Evolutionary conservation across 1,140 invertebrate species (phyloP), one percentile per base, ranked within the genome.

Genomic region (Pogonomyrmex californicus): DNA sequence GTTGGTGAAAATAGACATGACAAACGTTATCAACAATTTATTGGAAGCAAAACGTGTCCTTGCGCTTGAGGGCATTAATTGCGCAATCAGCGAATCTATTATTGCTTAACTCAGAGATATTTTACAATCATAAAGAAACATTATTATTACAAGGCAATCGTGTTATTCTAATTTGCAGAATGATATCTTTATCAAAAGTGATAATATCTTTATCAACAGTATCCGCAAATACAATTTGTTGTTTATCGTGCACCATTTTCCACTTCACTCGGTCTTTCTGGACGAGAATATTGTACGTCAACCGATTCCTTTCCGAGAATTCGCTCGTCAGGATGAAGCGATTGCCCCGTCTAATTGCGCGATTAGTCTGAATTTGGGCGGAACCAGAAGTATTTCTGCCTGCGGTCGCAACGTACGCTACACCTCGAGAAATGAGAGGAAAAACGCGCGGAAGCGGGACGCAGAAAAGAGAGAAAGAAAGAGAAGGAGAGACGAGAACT

Each of bases 301-400:
- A 66, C 63, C 66, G 73, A 89, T 89, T 76, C 70, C 49, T 66
- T 76, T 51, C 38, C 75, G 36, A 23, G 23, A 44, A 76, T 14
- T 86, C 30, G 60, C 44, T 63, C 47, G 70, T 76, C 49, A 73
- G 51, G 68, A 51, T 38, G 85, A 90, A 87, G 58, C 87, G 86
- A 77, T 63, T 56, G 63, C 54, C 65, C 9, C 62, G 66, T 44
- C 88, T 90, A 90, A 90, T 90, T 87, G 88, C 81, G 76, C 76
- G 87, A 90, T 90, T 87, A 90, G 75, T 82, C 68, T 87, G 86
- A 90, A 90, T 87, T 90, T 90, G 88, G 89, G 86, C 89, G 90
- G 81, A 86, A 91, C 89, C 77, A 65, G 23, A 23, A 71, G 58
- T 23, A 54, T 68, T 47, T 58, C 63, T 38, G 33, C 73, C 51